Evolutionary conservation across 2,113 vertebrate species (phyloP), one percentile per base, ranked within the genome.

Genomic region (Malurus alboscapulatus): DNA sequence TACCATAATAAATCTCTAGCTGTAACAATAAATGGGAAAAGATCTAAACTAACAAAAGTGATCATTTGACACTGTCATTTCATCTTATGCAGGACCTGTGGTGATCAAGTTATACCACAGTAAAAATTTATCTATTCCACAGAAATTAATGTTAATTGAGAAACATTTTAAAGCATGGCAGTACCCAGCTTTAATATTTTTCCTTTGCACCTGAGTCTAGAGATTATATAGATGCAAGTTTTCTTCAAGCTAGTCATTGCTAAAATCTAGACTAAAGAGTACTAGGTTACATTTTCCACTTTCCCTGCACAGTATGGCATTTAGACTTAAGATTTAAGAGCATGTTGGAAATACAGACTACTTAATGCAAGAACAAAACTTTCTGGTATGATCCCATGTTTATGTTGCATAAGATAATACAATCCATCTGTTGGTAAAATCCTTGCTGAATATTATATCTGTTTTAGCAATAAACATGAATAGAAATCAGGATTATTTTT

Each of bases 381-480:
- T 79, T 68, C 84, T 82, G 55, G 61, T 57, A 68, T 34, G 45
- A 65, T 87, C 7, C 0, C 18, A 83, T 44, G 48, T 72, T 94
- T 89, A 87, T 30, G 58, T 79, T 68, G 54, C 74, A 48, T 38
- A 75, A 91, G 62, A 61, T 88, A 94, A 92, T 25, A 48, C 45
- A 91, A 73, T 55, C 78, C 89, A 92, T 91, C 90, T 92, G 93
- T 36, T 63, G 59, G 57, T 80, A 88, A 95, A 90, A 91, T 67
- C 67, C 75, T 92, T 54, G 40, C 44, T 58, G 84, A 92, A 76
- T 93, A 96, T 53, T 77, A 12, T 79, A 69, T 72, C 45, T 90
- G 20, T 40, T 50, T 84, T 82, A 62, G 55, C 30, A 58, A 78
- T 63, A 92, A 92, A 88, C 34, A 57, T 21, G 48, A 80, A 88